Evolutionary conservation across 2,888 invertebrate species (phyloP).

Genomic region (Acholoe squamosa): DNA sequence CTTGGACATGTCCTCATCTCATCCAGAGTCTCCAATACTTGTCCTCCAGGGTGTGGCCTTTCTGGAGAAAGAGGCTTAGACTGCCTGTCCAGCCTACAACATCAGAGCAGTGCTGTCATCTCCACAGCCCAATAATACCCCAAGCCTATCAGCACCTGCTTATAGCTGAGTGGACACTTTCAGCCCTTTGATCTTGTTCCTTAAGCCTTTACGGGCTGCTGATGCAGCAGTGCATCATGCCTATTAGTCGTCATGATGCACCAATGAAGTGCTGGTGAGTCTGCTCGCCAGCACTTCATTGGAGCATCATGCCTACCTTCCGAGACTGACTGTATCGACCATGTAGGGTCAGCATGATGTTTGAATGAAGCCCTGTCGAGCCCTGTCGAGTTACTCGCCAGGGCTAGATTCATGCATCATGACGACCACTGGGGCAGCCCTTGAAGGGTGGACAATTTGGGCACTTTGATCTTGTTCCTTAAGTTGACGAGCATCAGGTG

Average conservation of each 20-base stretch:
- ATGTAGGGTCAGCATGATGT: too few relatives aligned
- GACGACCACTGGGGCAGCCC: too few relatives aligned
- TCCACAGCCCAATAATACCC: neutral
- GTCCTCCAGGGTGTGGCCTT: conserved; percentile 4
- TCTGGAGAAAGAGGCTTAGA: neutral
- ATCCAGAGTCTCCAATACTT: neutral
- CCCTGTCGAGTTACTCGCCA: too few relatives aligned
- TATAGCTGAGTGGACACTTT: conserved; percentile 12
- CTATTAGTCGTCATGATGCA: too few relatives aligned
- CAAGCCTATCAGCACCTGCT: neutral
- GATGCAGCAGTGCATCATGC: too few relatives aligned
- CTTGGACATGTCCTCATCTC: neutral
- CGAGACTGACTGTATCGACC: too few relatives aligned
- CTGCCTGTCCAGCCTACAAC: neutral
- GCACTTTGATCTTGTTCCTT: conserved; percentile 5
- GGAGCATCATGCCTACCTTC: too few relatives aligned
- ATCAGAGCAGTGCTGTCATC: neutral
- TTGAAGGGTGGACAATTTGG: conserved; percentile 7
- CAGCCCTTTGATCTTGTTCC: neutral
- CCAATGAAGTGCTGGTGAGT: too few relatives aligned
- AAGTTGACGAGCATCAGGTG: neutral
- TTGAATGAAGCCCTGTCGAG: too few relatives aligned
- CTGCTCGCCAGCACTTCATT: too few relatives aligned
- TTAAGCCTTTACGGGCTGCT: too few relatives aligned
- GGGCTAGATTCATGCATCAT: too few relatives aligned